Base-by-base conservation (phyloP, 1,140 invertebrate genomes). In the Reticulitermes speratus region DNA sequence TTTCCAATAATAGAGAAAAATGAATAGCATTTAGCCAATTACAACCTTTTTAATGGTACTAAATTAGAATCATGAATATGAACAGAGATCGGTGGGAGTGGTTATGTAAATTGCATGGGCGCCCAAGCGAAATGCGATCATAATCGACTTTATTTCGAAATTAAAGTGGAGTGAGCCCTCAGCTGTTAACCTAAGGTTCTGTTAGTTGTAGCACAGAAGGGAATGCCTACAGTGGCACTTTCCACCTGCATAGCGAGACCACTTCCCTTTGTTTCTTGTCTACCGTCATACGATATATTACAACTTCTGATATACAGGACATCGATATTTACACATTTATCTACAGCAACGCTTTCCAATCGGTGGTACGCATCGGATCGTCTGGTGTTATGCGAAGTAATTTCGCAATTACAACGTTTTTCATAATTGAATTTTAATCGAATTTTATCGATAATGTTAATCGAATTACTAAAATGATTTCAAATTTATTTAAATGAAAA, bases 101-200 rank as follows among this genome's bases (percentile, higher is more conserved):
- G 65, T 25, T 75, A 25, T 75, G 65, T 16, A 75, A n/a, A 30
- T 75, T 75, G n/a, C 65, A 30, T 14, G n/a, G 65, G 65, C 65
- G 65, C n/a, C 25, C 65, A 75, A n/a, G 9, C 65, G 25, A 75
- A 75, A 75, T 75, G 65, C 7, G 65, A 75, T 30, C 25, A 30
- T 75, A 75, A 75, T 75, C 25, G 25, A 75, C 65, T 75, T 75
- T 75, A 75, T 75, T n/a, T 75, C n/a, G 65, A 75, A 75, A 75
- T 75, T 75, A 75, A 75, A 75, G 65, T 30, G 25, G n/a, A 75
- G 25, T n/a, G 65, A 16, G 52, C 52, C 52, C 16, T 55, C 19
- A 19, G 65, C 65, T n/a, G n/a, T 75, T 75, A 75, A 75, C 65
- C 65, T 75, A 75, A 75, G 52, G 59, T 65, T 65, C 59, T 65